Percentiles rank a stretch among this genome's conserved stretches.
phyloP scores from a whole-genome alignment of 2,797 vertebrate species.

The Coranthus polyacanthus region DNA sequence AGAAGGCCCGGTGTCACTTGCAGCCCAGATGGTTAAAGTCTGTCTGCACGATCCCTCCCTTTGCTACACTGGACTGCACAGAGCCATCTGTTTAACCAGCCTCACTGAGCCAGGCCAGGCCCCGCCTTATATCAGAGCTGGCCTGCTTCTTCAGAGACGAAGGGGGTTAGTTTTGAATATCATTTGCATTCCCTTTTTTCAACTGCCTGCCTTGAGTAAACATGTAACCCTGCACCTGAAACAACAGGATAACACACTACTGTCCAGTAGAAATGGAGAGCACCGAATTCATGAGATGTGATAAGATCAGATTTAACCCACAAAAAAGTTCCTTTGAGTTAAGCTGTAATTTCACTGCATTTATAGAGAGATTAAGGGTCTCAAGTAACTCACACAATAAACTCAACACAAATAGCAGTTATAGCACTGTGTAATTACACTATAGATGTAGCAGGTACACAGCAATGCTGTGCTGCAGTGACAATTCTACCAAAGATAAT shows the following conservation, averaged over 20 bases:
- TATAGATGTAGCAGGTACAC: not conserved
- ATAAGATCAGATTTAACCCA: not conserved
- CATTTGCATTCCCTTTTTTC: conserved; percentile 36
- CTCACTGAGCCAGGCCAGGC: conserved; percentile 43
- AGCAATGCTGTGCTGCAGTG: not conserved
- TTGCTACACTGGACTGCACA: conserved; percentile 38
- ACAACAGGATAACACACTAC: not conserved
- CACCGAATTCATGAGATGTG: not conserved
- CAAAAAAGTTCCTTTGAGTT: not conserved
- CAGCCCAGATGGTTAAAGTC: conserved; percentile 71
- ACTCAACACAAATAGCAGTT: conserved; percentile 3
- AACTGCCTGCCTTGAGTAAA: conserved; percentile 25
- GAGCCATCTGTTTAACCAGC: conserved; percentile 73
- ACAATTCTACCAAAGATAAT: conserved; percentile 39
- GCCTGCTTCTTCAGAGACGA: conserved; percentile 17
- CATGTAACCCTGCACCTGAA: conserved; percentile 23
- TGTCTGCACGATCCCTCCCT: conserved; percentile 42
- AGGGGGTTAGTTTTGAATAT: conserved; percentile 41
- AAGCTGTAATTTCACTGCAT: not conserved
- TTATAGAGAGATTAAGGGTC: not conserved
- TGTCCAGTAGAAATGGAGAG: conserved; percentile 1
- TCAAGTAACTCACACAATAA: conserved; percentile 7
- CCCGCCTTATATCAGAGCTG: conserved; percentile 31
- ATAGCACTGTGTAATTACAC: not conserved
- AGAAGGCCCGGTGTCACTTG: conserved; percentile 24